Base-by-base conservation (phyloP, 2,888 invertebrate species). In the Rotaria magnacalcarata region DNA sequence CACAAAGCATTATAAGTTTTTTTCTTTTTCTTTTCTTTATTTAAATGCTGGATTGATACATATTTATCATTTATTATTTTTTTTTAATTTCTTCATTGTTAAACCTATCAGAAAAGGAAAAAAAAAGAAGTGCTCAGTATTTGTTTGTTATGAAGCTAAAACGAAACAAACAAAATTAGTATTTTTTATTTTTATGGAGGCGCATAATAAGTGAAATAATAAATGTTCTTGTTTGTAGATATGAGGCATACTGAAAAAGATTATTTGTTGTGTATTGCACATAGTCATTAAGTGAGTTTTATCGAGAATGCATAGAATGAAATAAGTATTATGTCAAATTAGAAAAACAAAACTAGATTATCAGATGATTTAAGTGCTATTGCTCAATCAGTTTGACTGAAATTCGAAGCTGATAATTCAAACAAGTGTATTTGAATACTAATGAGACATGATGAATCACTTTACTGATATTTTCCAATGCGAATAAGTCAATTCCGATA, bases 181-280 rank as follows among this genome's bases (percentile, higher is more conserved):
- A 27, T 67, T 67, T 34, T 67, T 41, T 19, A 34, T 67, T 34
- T 67, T 67, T 67, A 67, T 11, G 14, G 19, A 6, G 34, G 19
- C 34, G 16, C 34, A 14, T 14, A 27, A 67, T 34, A 67, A 16
- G 14, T 14, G 34, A 34, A 27, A 67, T 34, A 34, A 19, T 41
- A 27, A 67, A 67, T 34, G 19, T 67, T 67, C 14, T 67, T 67
- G 67, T 41, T 67, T 67, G 67, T 67, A 67, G 67, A 67, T 67
- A 67, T 67, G 34, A 34, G 6, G 16, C 34, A 27, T 34, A 10
- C 2, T 4, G 54, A 21, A 54, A 21, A 50, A 21, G 7, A 54
- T 56, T 56, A 24, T 56, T 56, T 56, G 8, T 56, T 56, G 7
- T 24, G 8, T 56, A 4, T 56, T 24, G 24, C 56, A 56, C 24